Base-by-base conservation (phyloP, 2,888 invertebrate genomes). In the Phasia obesa region DNA sequence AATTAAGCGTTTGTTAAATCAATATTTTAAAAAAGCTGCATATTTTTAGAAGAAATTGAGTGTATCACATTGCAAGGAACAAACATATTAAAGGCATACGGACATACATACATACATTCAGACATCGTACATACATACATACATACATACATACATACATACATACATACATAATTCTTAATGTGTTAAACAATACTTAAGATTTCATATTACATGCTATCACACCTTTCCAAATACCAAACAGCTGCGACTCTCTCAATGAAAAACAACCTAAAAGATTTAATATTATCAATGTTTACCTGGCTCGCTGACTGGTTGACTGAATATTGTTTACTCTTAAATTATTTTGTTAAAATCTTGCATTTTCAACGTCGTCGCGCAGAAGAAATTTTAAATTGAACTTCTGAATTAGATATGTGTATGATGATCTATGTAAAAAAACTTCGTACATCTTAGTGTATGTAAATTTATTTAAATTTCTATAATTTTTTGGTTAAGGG, bases 401-500 rank as follows among this genome's bases (percentile, higher is more conserved):
- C 19, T 4, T 15, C 42, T 19, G 47, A n/a, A 35, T 49, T 2
- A 49, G 51, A n/a, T 62, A 21, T 38, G 23, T 13, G 25, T 42
- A 42, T 13, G 38, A 73, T 19, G 70, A 59, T 15, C 44, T 53
- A 60, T 55, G 53, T 44, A 25, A 44, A 44, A 60, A 62, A 49
- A 53, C 38, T 42, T 59, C 25, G n/a, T n/a, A n/a, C 64, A 64
- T 78, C 64, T 31, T 49, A 65, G 38, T 57, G 38, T 71, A 78
- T 65, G 64, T 65, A 78, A 71, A 79, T 73, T 65, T 59, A 65
- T 71, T 73, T 79, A 79, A 79, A 51, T 71, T 71, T 47, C 51
- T 27, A 25, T 65, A 71, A 71, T 64, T 79, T 73, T 42, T 79
- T 79, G 65, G 64, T 78, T 65, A 51, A 71, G 17, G 17, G 60